Conservation (phyloP, 2,888 invertebrate species). For the Microctonus aethiopoides region DNA sequence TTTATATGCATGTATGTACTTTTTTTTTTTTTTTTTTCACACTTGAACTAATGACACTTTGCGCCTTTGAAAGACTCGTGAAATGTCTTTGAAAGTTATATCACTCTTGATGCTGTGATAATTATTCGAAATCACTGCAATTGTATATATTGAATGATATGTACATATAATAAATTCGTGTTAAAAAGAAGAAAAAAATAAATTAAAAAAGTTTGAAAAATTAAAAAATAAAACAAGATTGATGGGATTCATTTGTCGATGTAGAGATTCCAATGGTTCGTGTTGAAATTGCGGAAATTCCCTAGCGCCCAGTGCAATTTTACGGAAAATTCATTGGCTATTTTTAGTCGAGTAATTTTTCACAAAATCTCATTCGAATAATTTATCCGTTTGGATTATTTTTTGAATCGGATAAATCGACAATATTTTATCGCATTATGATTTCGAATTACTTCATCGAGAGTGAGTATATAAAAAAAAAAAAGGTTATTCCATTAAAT, state of each 20-base stretch:
- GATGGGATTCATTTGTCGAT: background rate
- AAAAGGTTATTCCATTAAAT: too few species aligned
- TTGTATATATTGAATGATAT: too few species aligned
- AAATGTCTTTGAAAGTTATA: background rate
- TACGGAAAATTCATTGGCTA: background rate
- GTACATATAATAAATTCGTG: too few species aligned
- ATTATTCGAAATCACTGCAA: background rate
- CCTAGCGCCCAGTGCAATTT: constrained; percentile 16
- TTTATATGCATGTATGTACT: background rate
- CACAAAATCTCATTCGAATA: background rate
- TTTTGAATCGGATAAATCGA: background rate
- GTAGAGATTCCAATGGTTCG: constrained; percentile 3
- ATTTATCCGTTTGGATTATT: background rate
- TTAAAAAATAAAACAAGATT: background rate
- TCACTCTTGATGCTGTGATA: background rate
- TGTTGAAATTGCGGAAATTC: constrained; percentile 12
- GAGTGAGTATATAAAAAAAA: background rate
- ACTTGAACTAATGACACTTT: background rate
- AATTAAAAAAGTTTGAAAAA: background rate
- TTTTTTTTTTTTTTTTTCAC: too few species aligned
- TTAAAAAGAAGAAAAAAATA: too few species aligned
- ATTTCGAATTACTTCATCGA: background rate
- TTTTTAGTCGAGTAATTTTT: background rate
- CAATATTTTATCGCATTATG: background rate
- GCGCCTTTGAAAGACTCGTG: background rate